Percentiles rank a stretch among this genome's conserved stretches.
Evolutionary conservation across 2,113 vertebrate genomes (phyloP).

Genomic region (Macrotus californicus): DNA sequence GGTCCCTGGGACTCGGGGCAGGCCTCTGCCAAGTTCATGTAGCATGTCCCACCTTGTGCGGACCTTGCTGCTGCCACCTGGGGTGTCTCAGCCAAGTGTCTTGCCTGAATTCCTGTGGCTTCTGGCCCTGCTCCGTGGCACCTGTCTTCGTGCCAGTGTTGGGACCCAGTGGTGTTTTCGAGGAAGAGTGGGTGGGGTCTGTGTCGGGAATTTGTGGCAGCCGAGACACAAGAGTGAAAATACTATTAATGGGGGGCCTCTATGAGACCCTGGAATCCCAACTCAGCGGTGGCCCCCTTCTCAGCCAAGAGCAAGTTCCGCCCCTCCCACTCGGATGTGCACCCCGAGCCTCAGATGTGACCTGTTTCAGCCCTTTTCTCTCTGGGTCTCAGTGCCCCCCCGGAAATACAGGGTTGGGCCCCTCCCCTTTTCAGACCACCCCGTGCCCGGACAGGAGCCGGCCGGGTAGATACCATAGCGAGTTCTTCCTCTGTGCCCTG

Average conservation of each 20-base stretch:
- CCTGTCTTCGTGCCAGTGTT: rapidly evolving
- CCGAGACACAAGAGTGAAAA: background rate
- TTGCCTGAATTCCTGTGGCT: background rate
- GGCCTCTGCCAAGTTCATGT: rapidly evolving
- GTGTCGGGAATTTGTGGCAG: rapidly evolving
- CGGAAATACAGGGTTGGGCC: background rate
- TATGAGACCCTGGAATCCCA: background rate
- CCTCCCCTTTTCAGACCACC: background rate
- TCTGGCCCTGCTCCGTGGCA: rapidly evolving
- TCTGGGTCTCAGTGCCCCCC: background rate
- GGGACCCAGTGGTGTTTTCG: rapidly evolving
- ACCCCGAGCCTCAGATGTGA: background rate
- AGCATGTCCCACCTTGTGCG: background rate
- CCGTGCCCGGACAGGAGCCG: rapidly evolving
- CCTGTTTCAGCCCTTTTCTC: background rate
- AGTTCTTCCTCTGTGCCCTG: rapidly evolving
- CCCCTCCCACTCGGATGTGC: background rate
- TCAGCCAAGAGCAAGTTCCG: background rate
- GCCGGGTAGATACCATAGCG: rapidly evolving
- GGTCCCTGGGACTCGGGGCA: background rate
- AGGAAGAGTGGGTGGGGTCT: background rate
- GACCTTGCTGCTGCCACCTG: background rate
- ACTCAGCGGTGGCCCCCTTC: background rate
- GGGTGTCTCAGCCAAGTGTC: background rate
- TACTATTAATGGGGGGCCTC: background rate